phyloP scores from a whole-genome alignment of 2,797 vertebrate species.

The Rhinella marina region DNA sequence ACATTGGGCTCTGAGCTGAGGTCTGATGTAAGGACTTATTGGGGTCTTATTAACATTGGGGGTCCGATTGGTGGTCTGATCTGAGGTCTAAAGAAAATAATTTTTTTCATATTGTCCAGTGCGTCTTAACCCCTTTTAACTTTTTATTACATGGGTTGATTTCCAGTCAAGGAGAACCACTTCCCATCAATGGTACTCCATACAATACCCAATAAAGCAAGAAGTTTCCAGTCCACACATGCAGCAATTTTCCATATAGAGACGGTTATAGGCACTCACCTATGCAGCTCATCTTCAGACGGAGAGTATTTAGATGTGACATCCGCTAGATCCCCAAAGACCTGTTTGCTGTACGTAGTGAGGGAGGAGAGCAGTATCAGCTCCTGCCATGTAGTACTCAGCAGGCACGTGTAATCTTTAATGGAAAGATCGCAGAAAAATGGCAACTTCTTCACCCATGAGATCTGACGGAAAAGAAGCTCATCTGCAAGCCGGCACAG shows the following conservation, averaged over 20 bases:
- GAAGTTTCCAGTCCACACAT: neutral
- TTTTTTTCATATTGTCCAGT: too few relatives aligned
- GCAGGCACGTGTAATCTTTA: constrained; percentile 97
- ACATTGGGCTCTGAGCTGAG: too few relatives aligned
- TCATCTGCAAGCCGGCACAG: constrained; percentile 97
- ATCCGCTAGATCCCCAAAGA: constrained; percentile 93
- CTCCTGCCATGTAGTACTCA: constrained; percentile 98
- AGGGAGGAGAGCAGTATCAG: constrained; percentile 95
- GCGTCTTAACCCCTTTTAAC: too few relatives aligned
- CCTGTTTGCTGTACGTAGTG: constrained; percentile 95
- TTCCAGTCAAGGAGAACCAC: too few relatives aligned
- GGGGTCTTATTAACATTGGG: too few relatives aligned
- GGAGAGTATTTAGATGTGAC: constrained; percentile 97
- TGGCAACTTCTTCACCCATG: constrained; percentile 98
- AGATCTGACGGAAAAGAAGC: constrained; percentile 96
- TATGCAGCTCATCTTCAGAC: constrained; percentile 93
- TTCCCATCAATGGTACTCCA: neutral
- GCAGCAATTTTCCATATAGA: neutral
- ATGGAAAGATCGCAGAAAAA: constrained; percentile 98
- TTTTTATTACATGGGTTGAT: neutral
- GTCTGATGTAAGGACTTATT: too few relatives aligned
- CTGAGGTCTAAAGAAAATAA: too few relatives aligned
- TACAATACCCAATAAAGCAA: neutral
- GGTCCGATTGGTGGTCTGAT: too few relatives aligned
- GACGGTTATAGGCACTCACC: constrained; percentile 76